Percentiles rank a stretch among this genome's conserved stretches.
Conservation (phyloP, 2,888 invertebrate genomes). For the Stratiomys singularior region DNA sequence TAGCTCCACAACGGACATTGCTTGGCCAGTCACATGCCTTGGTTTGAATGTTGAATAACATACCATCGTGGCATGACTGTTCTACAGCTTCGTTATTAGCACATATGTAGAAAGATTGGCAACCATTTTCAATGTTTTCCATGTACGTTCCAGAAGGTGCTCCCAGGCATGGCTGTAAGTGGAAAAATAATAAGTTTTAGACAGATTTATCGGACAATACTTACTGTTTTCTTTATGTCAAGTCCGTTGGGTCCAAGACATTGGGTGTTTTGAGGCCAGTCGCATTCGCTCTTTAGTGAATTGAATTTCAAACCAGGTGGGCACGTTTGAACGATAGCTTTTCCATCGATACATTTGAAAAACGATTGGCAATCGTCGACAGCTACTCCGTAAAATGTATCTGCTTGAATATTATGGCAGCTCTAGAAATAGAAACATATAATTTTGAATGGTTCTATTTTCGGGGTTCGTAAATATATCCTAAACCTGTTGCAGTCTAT, state of each 20-base stretch:
- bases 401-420: background rate
- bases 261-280: constrained; percentile 41
- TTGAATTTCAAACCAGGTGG: constrained; percentile 49
- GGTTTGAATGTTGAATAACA: constrained; percentile 54
- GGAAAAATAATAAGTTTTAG: background rate
- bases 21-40: constrained; percentile 56
- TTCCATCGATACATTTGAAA: constrained; percentile 49
- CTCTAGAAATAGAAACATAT: background rate
- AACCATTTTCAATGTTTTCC: constrained; percentile 5
- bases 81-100: constrained; percentile 23
- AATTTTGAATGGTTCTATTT: too few relatives aligned
- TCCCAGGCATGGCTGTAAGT: constrained; percentile 12
- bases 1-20: constrained; percentile 55
- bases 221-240: background rate
- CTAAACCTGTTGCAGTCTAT: too few relatives aligned
- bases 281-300: constrained; percentile 45
- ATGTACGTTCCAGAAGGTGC: background rate
- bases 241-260: constrained; percentile 20
- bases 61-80: constrained; percentile 5
- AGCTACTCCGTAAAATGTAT: constrained; percentile 12
- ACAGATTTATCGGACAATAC: too few relatives aligned
- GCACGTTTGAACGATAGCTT: constrained; percentile 45
- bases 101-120: constrained; percentile 43
- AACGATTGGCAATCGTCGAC: constrained; percentile 52
- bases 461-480: too few relatives aligned